Conservation (phyloP, 2,797 vertebrate genomes). For the Bradypodion pumilum region DNA sequence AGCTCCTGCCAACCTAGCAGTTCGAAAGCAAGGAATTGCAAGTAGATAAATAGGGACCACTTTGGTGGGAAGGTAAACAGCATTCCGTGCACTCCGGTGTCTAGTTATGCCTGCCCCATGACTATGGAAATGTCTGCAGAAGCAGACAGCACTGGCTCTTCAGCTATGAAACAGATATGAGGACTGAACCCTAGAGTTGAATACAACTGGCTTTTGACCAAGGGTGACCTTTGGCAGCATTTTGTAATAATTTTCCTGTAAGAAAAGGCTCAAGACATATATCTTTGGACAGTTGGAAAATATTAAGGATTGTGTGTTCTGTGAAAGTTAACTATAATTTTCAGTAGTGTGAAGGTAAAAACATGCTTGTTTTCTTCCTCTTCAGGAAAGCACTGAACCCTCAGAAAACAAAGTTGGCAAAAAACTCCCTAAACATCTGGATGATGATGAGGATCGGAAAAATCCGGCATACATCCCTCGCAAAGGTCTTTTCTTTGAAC, state of each 20-base stretch:
- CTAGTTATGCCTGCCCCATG: too few relatives aligned
- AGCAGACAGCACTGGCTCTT: too few relatives aligned
- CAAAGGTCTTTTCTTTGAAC: conserved; percentile 97
- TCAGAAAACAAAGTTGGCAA: conserved; percentile 87
- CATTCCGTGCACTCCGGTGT: too few relatives aligned
- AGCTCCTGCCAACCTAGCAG: too few relatives aligned
- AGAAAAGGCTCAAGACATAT: background rate
- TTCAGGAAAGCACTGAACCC: conserved; percentile 93
- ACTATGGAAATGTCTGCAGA: too few relatives aligned
- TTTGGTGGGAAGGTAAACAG: too few relatives aligned
- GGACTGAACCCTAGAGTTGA: too few relatives aligned
- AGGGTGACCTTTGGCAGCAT: background rate
- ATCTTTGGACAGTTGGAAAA: background rate
- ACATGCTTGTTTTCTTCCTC: conserved; percentile 15
- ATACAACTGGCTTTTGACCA: too few relatives aligned
- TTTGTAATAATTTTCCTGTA: background rate
- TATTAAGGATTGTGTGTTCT: background rate
- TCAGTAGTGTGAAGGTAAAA: accelerated
- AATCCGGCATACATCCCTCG: conserved; percentile 97
- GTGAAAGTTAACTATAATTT: background rate
- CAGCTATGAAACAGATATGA: too few relatives aligned
- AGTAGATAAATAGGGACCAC: too few relatives aligned
- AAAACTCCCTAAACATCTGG: conserved; percentile 88
- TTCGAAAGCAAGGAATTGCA: too few relatives aligned
- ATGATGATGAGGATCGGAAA: conserved; percentile 94